phyloP scores from a whole-genome alignment of 2,113 vertebrate genomes.

The zebrafish (Danio rerio) region DNA sequence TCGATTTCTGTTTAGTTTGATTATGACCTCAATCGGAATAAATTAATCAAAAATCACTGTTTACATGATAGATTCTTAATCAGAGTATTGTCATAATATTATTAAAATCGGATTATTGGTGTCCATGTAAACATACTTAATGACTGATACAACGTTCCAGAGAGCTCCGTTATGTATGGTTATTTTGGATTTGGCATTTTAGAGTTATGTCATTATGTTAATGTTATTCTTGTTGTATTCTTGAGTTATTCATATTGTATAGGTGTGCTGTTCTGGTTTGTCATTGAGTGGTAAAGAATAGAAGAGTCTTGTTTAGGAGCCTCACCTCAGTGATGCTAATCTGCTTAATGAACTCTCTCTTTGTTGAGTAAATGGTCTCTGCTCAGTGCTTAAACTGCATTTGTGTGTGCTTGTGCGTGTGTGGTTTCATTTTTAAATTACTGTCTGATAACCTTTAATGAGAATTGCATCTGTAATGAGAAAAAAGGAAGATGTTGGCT shows the following conservation, averaged over 20 bases:
- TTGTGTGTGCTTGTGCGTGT: neutral
- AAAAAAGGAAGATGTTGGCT: slow-evolving; percentile 7
- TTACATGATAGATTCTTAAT: too few species aligned
- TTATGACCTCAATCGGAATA: too few species aligned
- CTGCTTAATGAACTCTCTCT: slow-evolving; percentile 47
- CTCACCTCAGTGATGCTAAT: slow-evolving; percentile 43
- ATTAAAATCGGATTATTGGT: too few species aligned
- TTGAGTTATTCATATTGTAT: neutral
- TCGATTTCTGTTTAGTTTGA: too few species aligned
- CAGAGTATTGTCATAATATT: too few species aligned
- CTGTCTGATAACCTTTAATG: slow-evolving; percentile 45
- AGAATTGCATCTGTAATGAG: slow-evolving; percentile 32
- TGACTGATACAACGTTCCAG: too few species aligned
- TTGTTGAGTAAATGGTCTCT: slow-evolving; percentile 6
- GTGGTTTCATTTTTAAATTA: slow-evolving; percentile 47
- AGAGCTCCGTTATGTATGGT: too few species aligned
- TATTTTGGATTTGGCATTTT: too few species aligned
- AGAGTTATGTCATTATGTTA: too few species aligned
- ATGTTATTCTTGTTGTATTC: too few species aligned
- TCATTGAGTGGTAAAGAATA: neutral
- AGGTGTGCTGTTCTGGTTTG: neutral
- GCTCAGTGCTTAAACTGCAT: neutral
- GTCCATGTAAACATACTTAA: too few species aligned
- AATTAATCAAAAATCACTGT: too few species aligned
- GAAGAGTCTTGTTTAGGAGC: slow-evolving; percentile 14